Base-by-base conservation (phyloP, 2,113 vertebrate genomes). In the Canis aureus region DNA sequence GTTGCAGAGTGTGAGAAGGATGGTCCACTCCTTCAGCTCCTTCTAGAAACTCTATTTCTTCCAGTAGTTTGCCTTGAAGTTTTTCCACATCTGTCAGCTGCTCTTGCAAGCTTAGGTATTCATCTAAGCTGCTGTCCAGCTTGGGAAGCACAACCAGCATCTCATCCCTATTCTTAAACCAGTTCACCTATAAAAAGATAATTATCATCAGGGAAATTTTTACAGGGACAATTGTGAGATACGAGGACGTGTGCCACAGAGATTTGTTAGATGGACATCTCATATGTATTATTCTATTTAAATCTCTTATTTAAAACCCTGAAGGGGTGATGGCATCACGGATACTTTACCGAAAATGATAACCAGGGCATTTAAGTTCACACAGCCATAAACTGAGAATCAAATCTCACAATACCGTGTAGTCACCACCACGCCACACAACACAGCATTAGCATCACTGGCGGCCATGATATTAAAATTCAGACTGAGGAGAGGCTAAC, bases 141-240 rank as follows among this genome's bases (percentile, higher is more conserved):
- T 99, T 99, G 4, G 99, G 99, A 96, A 99, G 98, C 84, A 99
- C 99, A 7, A 98, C 98, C 94, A 99, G 98, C 99, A 99, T 99
- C 98, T 99, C 99, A 8, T 99, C 99, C 27, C 99, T 99, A 96
- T 99, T 99, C 98, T 99, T 99, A 97, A 99, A 99, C 99, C 99
- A 99, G 98, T 99, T 99, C 89, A 99, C 99, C 99, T 99, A 97
- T 23, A 97, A 96, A 98, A 51, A 89, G 80, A 49, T 67, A 43
- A 97, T 51, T 89, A 55, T 73, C 0, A 1, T 96, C 82, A 97
- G 0, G 80, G 71, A 96, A 11, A 93, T 64, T 82, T 76, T 86
- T 25, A 66, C 0, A 93, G 80, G n/a, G 17, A 3, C n/a, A 53
- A 78, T 25, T 81, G 8, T 51, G 19, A 86, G 60, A 29, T 51